These are phyloP conservation scores for Hiodon tergisus DNA, from an alignment of 2,113 vertebrate species.

Conservation along the genomic window DNA sequence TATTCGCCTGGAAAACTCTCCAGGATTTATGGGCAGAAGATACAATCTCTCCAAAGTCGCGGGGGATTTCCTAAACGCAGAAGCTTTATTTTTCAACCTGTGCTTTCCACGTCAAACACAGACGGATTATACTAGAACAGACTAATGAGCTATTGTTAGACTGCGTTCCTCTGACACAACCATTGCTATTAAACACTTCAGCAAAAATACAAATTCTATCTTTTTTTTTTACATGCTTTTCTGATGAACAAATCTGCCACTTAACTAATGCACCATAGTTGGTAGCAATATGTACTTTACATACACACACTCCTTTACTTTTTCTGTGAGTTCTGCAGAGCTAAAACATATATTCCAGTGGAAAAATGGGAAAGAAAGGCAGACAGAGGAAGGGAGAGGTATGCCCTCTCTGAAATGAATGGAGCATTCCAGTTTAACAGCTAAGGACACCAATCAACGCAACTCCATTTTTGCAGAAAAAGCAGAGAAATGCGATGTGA, in stretches of 20 bases:
- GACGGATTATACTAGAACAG: not conserved
- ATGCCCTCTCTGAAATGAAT: slow-evolving; percentile 18
- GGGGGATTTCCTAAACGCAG: slow-evolving; percentile 10
- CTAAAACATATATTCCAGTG: not conserved
- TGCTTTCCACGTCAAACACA: slow-evolving; percentile 15
- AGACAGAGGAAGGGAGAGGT: not conserved
- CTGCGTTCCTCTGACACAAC: not conserved
- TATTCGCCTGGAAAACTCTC: slow-evolving; percentile 11
- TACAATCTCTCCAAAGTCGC: not conserved
- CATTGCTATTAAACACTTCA: not conserved
- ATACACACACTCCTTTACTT: too few species aligned
- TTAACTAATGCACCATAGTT: not conserved
- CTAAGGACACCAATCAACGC: slow-evolving; percentile 32
- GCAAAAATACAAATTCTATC: slow-evolving; percentile 3
- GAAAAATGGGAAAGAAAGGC: slow-evolving; percentile 7
- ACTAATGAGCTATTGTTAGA: slow-evolving; percentile 9
- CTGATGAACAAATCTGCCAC: not conserved
- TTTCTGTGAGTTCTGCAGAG: too few species aligned
- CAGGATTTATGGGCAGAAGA: slow-evolving; percentile 20
- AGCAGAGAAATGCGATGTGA: slow-evolving; percentile 34
- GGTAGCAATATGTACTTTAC: not conserved
- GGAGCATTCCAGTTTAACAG: slow-evolving; percentile 38
- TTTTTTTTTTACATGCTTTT: not conserved
- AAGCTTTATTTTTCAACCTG: slow-evolving; percentile 5
- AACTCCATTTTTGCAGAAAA: slow-evolving; percentile 35